Base-by-base conservation (phyloP, 1,140 invertebrate genomes). In the Pseudomyrmex concolor region DNA sequence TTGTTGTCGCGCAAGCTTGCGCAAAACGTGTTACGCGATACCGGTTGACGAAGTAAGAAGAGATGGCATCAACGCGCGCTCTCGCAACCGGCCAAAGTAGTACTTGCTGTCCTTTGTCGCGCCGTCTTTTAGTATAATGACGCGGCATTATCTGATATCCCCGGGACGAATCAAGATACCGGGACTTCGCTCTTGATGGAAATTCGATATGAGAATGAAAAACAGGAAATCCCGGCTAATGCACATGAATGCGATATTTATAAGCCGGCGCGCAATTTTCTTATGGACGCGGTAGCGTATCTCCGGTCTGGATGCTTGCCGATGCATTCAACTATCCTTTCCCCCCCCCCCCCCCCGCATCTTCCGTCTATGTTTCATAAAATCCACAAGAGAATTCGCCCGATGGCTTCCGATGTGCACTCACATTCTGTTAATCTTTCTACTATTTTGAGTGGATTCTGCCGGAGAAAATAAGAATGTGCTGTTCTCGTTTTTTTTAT, bases 11-110 rank as follows among this genome's bases (percentile, higher is more conserved):
- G 67, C 25, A 51, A 15, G 85, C 57, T 84, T 81, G 83, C 66
- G 76, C 63, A 77, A 84, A 83, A 85, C 34, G 34, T 55, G 83
- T 88, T 83, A 83, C 76, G 78, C 84, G 87, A 88, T 89, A 89
- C 63, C 25, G 62, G 59, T 62, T 67, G 77, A 77, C 60, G 84
- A 83, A 59, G 77, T 88, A 89, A 89, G 87, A 88, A 89, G 81
- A 83, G 83, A 34, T 48, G 43, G 9, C 64, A 89, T 85, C 84
- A 83, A 83, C 67, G 22, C 19, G 67, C 10, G 34, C 34, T 34
- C 34, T 34, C 34, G 34, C 34, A 34, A 34, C 55, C 54, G 51
- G 74, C 60, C 86, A 87, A 87, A 87, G 34, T 87, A 86, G 85
- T 87, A 86, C 77, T 51, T 57, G 71, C 51, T 77, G 64, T 88